Conservation (phyloP, 2,113 vertebrate genomes). For the Equus przewalskii region DNA sequence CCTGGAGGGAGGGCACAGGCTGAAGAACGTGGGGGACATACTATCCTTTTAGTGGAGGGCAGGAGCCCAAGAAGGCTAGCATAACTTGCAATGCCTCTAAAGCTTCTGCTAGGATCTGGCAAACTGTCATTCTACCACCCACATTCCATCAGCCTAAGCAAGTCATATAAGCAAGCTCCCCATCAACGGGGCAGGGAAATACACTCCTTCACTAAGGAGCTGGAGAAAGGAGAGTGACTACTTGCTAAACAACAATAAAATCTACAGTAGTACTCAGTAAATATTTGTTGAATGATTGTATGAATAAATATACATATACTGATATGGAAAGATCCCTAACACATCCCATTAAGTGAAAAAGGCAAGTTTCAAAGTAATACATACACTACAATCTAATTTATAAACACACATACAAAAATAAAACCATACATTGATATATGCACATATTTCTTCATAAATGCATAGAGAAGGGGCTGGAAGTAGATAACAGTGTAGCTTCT, state of each 20-base stretch:
- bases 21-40: background rate
- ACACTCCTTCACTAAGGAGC: background rate
- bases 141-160: background rate
- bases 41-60: background rate
- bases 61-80: background rate
- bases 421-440: slow-evolving; percentile 44
- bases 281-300: background rate
- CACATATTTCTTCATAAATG: slow-evolving; percentile 60
- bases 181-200: background rate
- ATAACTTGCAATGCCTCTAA: background rate
- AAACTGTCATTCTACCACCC: background rate
- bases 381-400: slow-evolving; percentile 41
- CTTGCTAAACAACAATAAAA: slow-evolving; percentile 48
- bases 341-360: slow-evolving; percentile 47
- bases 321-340: background rate
- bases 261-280: background rate
- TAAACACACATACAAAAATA: slow-evolving; percentile 56
- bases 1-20: background rate
- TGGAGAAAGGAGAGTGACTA: slow-evolving; percentile 6
- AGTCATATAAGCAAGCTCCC: background rate
- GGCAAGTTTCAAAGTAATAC: slow-evolving; percentile 41
- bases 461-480: background rate
- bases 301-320: slow-evolving; percentile 53
- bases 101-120: background rate
- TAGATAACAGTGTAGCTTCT: background rate